These are phyloP conservation scores for Scaptodrosophila latifasciaeformis DNA, from an alignment of 2,888 invertebrate species.

Conservation along the genomic window DNA sequence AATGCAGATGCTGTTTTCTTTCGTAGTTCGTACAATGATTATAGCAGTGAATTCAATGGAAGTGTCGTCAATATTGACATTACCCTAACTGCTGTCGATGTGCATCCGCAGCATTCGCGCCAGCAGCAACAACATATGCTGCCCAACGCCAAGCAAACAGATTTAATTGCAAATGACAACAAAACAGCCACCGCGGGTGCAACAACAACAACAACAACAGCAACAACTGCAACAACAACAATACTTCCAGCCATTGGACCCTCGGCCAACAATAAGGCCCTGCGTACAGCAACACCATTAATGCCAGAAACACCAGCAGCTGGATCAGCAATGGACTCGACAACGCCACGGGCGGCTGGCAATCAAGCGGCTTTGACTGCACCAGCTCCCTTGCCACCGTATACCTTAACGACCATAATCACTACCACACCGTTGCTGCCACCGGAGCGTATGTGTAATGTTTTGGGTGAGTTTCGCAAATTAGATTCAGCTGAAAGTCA, in stretches of 20 bases:
- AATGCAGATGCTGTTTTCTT: slow-evolving; percentile 57
- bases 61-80: slow-evolving; percentile 73
- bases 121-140: slow-evolving; percentile 21
- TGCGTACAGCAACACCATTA: slow-evolving; percentile 24
- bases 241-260: slow-evolving; percentile 24
- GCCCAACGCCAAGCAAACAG: slow-evolving; percentile 47
- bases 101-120: slow-evolving; percentile 47
- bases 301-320: slow-evolving; percentile 23
- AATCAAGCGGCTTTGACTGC: slow-evolving; percentile 30
- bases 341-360: slow-evolving; percentile 42
- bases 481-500: neutral
- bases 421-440: slow-evolving; percentile 45
- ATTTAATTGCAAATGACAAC: slow-evolving; percentile 67
- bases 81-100: slow-evolving; percentile 71
- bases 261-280: slow-evolving; percentile 8
- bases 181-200: slow-evolving; percentile 39
- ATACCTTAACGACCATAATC: slow-evolving; percentile 56
- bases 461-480: slow-evolving; percentile 49
- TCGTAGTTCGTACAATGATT: slow-evolving; percentile 72
- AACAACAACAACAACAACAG: slow-evolving; percentile 26
- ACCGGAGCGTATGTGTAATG: slow-evolving; percentile 57
- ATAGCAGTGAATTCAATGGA: slow-evolving; percentile 71
- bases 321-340: slow-evolving; percentile 13
- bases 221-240: slow-evolving; percentile 28
- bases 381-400: slow-evolving; percentile 38